Conservation (phyloP, 2,888 invertebrate species). For the Sthenelais limicola region DNA sequence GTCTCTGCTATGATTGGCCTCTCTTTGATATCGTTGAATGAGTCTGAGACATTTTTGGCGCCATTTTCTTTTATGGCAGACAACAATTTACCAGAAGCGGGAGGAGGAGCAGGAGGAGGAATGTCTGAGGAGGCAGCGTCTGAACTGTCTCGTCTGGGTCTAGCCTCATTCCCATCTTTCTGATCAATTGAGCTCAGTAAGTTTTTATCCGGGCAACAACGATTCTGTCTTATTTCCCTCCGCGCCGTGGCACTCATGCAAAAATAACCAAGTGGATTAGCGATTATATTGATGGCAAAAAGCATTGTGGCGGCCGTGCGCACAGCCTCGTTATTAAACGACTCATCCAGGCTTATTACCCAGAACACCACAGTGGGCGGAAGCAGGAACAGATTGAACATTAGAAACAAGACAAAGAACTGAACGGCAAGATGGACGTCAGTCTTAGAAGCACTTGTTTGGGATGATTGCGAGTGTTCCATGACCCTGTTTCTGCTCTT, state of each 20-base stretch:
- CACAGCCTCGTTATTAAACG: background rate
- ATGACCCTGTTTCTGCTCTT: slow-evolving; percentile 1
- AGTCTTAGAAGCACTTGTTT: background rate
- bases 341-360: background rate
- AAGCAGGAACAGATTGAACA: slow-evolving; percentile 25
- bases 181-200: too few relatives aligned
- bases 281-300: slow-evolving; percentile 35
- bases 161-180: too few relatives aligned
- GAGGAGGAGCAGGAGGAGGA: too few relatives aligned
- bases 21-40: too few relatives aligned
- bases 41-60: too few relatives aligned
- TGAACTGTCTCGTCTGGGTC: too few relatives aligned
- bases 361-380: slow-evolving; percentile 25
- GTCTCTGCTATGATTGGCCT: too few relatives aligned
- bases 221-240: background rate
- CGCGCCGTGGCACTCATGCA: slow-evolving; percentile 26
- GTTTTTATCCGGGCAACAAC: background rate
- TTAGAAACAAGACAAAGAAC: slow-evolving; percentile 35
- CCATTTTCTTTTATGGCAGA: too few relatives aligned
- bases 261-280: slow-evolving; percentile 37
- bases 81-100: too few relatives aligned
- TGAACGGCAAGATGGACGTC: slow-evolving; percentile 25
- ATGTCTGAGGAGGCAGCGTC: too few relatives aligned
- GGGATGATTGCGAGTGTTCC: background rate
- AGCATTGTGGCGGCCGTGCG: slow-evolving; percentile 11